Evolutionary conservation across 2,797 vertebrate genomes (phyloP).

Genomic region (Neostethus bicornis): DNA sequence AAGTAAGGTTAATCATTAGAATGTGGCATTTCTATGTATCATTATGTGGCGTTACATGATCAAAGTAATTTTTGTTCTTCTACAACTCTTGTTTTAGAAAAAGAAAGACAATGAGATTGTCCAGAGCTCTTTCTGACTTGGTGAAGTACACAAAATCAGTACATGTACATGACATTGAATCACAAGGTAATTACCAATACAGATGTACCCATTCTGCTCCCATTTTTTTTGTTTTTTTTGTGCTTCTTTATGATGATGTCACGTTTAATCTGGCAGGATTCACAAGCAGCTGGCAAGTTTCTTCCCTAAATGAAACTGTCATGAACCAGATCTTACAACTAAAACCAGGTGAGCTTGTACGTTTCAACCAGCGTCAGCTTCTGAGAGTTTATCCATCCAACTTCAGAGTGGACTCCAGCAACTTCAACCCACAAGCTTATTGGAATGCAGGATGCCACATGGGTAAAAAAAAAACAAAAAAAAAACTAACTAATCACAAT

Average conservation of each 20-base stretch:
- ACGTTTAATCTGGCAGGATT: slow-evolving; percentile 69
- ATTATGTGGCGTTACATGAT: neutral
- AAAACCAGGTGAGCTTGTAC: slow-evolving; percentile 85
- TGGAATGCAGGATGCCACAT: slow-evolving; percentile 96
- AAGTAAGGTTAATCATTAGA: slow-evolving; percentile 63
- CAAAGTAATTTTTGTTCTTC: slow-evolving; percentile 1
- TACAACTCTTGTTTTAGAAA: slow-evolving; percentile 72
- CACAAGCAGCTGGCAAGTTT: slow-evolving; percentile 92
- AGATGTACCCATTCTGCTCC: neutral
- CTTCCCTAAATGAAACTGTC: slow-evolving; percentile 94
- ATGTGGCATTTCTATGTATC: neutral
- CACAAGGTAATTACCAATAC: slow-evolving; percentile 82
- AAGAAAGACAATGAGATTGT: slow-evolving; percentile 95
- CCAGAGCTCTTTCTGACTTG: slow-evolving; percentile 92
- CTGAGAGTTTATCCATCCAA: slow-evolving; percentile 93
- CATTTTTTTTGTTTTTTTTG: neutral
- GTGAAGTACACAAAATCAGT: slow-evolving; percentile 98
- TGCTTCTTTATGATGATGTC: slow-evolving; percentile 3
- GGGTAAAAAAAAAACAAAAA: slow-evolving; percentile 86
- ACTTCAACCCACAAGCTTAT: slow-evolving; percentile 95
- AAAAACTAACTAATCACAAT: too few relatives aligned
- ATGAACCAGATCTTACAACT: slow-evolving; percentile 93
- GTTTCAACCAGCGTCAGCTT: slow-evolving; percentile 94
- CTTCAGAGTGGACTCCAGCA: slow-evolving; percentile 95
- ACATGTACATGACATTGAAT: slow-evolving; percentile 90